These are phyloP conservation scores for Stichodactyla mertensii DNA, from an alignment of 64 coral and sea anemone genomes.

Conservation along the genomic window DNA sequence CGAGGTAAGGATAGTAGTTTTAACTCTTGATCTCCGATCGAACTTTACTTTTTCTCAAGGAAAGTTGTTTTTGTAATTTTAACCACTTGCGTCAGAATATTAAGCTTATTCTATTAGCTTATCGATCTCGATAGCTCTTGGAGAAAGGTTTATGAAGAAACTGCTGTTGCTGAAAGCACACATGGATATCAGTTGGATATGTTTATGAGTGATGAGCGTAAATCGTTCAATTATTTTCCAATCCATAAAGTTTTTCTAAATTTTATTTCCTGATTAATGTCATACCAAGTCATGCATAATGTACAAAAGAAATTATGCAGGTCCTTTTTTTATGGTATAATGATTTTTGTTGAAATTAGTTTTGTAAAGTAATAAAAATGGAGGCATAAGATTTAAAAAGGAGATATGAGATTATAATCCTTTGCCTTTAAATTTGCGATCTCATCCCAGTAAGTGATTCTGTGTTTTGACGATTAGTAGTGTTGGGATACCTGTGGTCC, in stretches of 20 bases:
- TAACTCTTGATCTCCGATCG: background rate
- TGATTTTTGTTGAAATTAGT: background rate
- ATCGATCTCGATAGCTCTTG: background rate
- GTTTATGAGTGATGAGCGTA: background rate
- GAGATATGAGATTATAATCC: no score
- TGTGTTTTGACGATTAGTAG: background rate
- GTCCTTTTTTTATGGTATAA: background rate
- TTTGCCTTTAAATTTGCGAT: background rate
- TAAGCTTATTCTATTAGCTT: background rate
- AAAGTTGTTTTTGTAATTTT: background rate
- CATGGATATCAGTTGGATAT: background rate
- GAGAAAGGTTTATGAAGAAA: background rate
- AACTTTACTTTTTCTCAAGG: background rate
- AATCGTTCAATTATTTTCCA: background rate
- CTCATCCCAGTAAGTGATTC: background rate
- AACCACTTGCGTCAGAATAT: background rate
- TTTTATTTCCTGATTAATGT: background rate
- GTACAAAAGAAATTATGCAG: background rate
- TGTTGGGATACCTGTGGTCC: background rate
- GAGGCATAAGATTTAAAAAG: background rate
- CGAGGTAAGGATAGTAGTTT: constrained; percentile 47
- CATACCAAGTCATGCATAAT: background rate
- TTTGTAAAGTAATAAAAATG: background rate
- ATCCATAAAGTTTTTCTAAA: background rate
- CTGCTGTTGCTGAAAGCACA: background rate